phyloP scores from a whole-genome alignment of 1,140 invertebrate genomes.

The Sinella curviseta region DNA sequence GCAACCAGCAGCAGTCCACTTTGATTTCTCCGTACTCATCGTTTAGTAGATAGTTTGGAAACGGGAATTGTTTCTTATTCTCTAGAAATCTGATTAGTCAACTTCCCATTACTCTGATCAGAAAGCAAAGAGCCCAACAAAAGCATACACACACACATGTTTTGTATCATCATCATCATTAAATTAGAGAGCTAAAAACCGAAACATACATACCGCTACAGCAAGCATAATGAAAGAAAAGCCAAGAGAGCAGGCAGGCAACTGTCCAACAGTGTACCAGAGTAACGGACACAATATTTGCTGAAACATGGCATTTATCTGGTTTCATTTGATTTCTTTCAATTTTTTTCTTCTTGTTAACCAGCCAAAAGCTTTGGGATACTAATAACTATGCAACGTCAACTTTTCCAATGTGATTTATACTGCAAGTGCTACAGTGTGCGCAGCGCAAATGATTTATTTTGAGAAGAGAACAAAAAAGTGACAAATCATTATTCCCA shows the following conservation, averaged over 20 bases:
- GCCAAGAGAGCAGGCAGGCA: constrained; percentile 1
- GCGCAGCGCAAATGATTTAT: too few relatives aligned
- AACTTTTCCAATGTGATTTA: too few relatives aligned
- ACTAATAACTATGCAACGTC: background rate
- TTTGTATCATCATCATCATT: constrained; percentile 10
- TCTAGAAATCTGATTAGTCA: constrained; percentile 14
- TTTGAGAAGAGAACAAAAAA: too few relatives aligned
- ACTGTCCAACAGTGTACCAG: background rate
- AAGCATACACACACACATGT: background rate
- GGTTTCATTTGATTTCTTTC: background rate
- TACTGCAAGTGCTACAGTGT: too few relatives aligned
- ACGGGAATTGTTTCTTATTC: background rate
- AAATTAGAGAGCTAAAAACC: background rate
- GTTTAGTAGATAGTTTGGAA: constrained; percentile 1
- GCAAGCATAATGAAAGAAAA: background rate
- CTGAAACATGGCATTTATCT: background rate
- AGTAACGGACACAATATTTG: constrained; percentile 1
- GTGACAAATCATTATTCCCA: too few relatives aligned
- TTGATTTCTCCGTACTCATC: background rate
- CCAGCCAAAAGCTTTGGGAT: background rate
- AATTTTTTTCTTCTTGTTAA: background rate
- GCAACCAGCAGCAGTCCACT: background rate
- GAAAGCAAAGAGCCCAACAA: background rate
- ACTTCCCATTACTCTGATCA: background rate
- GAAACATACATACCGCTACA: background rate